These are phyloP conservation scores for Epinephelus malabaricus DNA, from an alignment of 2,797 vertebrate genomes.

Conservation along the genomic window DNA sequence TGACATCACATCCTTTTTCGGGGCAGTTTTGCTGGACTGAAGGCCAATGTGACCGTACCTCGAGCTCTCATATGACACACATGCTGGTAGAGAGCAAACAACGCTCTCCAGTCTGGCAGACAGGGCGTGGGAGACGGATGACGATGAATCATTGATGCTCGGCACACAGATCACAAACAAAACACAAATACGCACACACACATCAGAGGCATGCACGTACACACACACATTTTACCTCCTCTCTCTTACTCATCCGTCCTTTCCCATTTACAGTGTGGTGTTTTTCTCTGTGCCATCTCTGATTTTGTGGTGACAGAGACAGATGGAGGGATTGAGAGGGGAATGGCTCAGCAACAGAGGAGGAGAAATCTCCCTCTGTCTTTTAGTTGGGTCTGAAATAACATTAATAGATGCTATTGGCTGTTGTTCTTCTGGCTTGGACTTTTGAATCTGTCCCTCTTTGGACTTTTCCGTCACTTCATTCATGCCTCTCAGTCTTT, in stretches of 20 bases:
- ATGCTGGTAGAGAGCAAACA: constrained; percentile 39
- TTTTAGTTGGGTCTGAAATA: constrained; percentile 47
- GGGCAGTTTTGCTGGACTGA: constrained; percentile 3
- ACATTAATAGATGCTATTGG: constrained; percentile 39
- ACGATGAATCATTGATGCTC: constrained; percentile 69
- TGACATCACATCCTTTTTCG: neutral
- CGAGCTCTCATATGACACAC: constrained; percentile 28
- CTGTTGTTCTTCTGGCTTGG: constrained; percentile 16
- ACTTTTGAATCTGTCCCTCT: constrained; percentile 18
- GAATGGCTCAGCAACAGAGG: constrained; percentile 45
- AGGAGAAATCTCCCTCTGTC: constrained; percentile 44
- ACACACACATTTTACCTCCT: constrained; percentile 32
- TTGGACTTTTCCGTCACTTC: neutral
- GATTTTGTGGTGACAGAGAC: constrained; percentile 70
- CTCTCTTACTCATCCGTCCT: constrained; percentile 58
- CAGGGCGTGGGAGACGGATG: constrained; percentile 67
- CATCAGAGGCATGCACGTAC: constrained; percentile 29
- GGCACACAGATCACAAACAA: constrained; percentile 67
- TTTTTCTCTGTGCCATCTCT: constrained; percentile 53
- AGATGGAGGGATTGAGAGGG: constrained; percentile 67
- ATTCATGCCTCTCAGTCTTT: neutral
- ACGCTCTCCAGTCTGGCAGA: constrained; percentile 62
- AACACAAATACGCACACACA: constrained; percentile 33
- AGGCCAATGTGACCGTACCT: constrained; percentile 24
- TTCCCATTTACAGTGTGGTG: constrained; percentile 48